Percentiles rank a stretch among this genome's conserved stretches.
phyloP scores from a whole-genome alignment of 1,140 invertebrate genomes.

The Psilanteris sp. region DNA sequence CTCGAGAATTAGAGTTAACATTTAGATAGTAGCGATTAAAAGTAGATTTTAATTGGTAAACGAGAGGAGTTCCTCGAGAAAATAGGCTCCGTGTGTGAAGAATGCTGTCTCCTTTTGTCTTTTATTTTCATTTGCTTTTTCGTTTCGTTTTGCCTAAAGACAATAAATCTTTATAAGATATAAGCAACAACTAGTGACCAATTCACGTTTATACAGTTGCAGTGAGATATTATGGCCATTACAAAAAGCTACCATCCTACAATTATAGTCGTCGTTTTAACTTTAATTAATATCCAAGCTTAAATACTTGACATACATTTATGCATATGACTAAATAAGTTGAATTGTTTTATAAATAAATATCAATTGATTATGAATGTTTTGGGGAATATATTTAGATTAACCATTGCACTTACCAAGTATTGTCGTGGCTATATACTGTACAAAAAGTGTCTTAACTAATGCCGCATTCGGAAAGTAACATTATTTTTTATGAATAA shows the following conservation, averaged over 20 bases:
- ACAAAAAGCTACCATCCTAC: slow-evolving; percentile 72
- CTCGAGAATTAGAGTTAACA: slow-evolving; percentile 73
- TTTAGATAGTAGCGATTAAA: slow-evolving; percentile 78
- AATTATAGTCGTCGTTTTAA: slow-evolving; percentile 24
- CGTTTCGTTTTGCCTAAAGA: slow-evolving; percentile 52
- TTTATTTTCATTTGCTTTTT: slow-evolving; percentile 29
- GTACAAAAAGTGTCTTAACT: no score
- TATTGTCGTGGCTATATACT: no score
- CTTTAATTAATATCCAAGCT: neutral
- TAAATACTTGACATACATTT: no score
- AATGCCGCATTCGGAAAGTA: no score
- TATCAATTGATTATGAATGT: no score
- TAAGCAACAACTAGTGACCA: slow-evolving; percentile 77
- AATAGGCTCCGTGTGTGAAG: slow-evolving; percentile 64
- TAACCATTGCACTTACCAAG: no score
- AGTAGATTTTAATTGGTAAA: slow-evolving; percentile 75
- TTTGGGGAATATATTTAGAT: no score
- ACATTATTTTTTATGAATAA: no score
- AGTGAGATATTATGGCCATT: slow-evolving; percentile 78
- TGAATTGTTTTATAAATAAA: no score
- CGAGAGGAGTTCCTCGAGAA: slow-evolving; percentile 64
- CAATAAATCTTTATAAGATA: slow-evolving; percentile 76
- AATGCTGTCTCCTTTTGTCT: slow-evolving; percentile 37
- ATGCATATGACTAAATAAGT: no score
- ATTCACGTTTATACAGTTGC: slow-evolving; percentile 76